These are phyloP conservation scores for Oscheius onirici DNA, from an alignment of 2,888 invertebrate genomes.

Conservation along the genomic window DNA sequence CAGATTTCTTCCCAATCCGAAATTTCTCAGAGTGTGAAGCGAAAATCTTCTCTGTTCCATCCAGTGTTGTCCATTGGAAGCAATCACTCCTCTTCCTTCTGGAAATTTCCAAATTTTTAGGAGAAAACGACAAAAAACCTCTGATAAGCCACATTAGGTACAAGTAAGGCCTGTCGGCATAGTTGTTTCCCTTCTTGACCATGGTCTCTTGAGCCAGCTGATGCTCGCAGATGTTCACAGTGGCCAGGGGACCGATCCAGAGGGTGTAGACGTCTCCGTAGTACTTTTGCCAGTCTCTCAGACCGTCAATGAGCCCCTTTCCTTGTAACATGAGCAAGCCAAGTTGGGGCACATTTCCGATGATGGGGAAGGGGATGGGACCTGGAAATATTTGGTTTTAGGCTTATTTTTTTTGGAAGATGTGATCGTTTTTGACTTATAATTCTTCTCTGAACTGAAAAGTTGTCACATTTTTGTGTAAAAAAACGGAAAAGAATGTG, in stretches of 20 bases:
- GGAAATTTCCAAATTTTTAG: not conserved
- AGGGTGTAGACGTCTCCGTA: conserved; percentile 29
- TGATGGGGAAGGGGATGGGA: conserved; percentile 15
- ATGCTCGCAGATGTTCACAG: conserved; percentile 14
- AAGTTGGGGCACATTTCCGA: conserved; percentile 22
- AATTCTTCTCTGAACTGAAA: too few relatives aligned
- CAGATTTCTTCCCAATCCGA: conserved; percentile 31
- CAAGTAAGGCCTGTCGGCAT: conserved; percentile 7
- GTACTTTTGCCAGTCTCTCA: conserved; percentile 20
- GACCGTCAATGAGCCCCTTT: not conserved
- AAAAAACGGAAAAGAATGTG: too few relatives aligned
- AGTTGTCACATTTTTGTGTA: too few relatives aligned
- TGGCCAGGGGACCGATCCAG: conserved; percentile 22
- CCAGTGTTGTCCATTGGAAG: conserved; percentile 26
- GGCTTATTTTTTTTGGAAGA: too few relatives aligned
- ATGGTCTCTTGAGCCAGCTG: conserved; percentile 24
- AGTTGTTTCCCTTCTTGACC: conserved; percentile 18
- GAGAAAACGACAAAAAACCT: not conserved
- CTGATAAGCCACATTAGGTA: not conserved
- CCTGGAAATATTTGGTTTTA: not conserved
- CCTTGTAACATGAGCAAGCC: not conserved
- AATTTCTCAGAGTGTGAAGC: conserved; percentile 24
- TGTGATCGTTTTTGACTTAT: too few relatives aligned
- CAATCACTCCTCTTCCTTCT: conserved; percentile 28
- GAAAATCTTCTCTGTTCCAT: conserved; percentile 21